These are phyloP conservation scores for Mus pahari DNA, from an alignment of 2,113 vertebrate species.

Conservation along the genomic window DNA sequence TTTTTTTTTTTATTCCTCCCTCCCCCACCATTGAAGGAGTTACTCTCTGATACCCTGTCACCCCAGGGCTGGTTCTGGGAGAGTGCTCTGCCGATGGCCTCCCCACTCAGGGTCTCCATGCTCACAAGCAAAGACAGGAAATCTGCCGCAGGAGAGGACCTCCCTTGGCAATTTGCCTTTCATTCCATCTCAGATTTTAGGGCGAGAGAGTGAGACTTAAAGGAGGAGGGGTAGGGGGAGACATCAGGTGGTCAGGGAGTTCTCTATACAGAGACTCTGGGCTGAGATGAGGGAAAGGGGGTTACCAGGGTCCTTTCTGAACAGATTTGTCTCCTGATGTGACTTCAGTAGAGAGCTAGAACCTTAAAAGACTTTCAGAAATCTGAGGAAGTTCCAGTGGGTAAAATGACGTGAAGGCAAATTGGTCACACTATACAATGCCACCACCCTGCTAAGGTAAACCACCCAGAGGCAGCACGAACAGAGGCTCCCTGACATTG, in stretches of 20 bases:
- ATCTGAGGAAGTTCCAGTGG: background rate
- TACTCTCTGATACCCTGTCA: constrained; percentile 48
- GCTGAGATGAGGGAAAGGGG: background rate
- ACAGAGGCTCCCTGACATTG: background rate
- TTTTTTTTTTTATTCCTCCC: background rate
- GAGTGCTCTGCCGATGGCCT: constrained; percentile 65
- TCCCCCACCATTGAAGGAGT: background rate
- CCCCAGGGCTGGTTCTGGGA: constrained; percentile 77
- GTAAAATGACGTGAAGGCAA: background rate
- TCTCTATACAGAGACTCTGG: background rate
- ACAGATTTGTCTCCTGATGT: background rate
- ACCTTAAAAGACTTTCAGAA: background rate
- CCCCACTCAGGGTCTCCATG: constrained; percentile 58
- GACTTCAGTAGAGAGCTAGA: background rate
- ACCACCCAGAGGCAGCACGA: background rate
- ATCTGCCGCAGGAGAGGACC: constrained; percentile 67
- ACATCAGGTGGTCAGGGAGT: background rate
- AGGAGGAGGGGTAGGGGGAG: background rate
- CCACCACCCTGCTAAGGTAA: background rate
- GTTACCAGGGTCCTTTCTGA: background rate
- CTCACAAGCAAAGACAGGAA: constrained; percentile 71
- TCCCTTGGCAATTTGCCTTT: constrained; percentile 67
- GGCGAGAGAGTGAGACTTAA: background rate
- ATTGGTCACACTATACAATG: background rate
- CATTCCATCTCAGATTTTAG: constrained; percentile 63